A percentile compares a stretch with the other conserved stretches of the same genome.
phyloP scores from a whole-genome alignment of 2,888 invertebrate species.

The Ormyrus pomaceus region DNA sequence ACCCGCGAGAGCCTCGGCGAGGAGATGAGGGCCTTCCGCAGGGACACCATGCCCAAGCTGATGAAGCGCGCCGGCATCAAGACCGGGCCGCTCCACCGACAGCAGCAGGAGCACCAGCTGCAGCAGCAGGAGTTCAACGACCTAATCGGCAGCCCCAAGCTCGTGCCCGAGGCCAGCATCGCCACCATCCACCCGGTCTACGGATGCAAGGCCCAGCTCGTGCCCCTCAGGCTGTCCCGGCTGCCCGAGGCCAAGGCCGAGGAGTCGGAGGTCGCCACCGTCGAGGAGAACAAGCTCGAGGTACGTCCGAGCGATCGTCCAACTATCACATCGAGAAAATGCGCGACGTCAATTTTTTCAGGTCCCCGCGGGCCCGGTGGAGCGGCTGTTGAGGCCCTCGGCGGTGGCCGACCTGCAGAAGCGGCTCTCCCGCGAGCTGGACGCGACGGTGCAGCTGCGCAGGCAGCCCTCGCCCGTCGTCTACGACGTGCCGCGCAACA shows the following conservation, averaged over 20 bases:
- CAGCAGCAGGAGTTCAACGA: conserved; percentile 28
- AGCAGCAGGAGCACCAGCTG: too few species aligned
- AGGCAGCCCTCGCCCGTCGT: not conserved
- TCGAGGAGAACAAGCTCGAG: conserved; percentile 9
- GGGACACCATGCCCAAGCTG: conserved; percentile 52
- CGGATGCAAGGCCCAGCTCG: conserved; percentile 20
- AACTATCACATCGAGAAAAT: too few species aligned
- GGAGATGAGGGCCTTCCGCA: conserved; percentile 53
- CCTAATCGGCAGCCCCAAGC: conserved; percentile 3
- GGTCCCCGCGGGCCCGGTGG: not conserved
- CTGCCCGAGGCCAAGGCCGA: not conserved
- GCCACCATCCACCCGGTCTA: conserved; percentile 59
- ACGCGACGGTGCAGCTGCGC: not conserved
- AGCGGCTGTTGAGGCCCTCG: conserved; percentile 52
- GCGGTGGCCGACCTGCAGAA: conserved; percentile 45
- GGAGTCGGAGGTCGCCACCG: too few species aligned
- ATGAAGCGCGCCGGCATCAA: conserved; percentile 24
- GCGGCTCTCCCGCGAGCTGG: conserved; percentile 10
- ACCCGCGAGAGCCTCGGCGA: conserved; percentile 55
- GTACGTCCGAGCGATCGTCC: conserved; percentile 1
- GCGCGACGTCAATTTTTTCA: too few species aligned
- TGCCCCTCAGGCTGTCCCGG: not conserved
- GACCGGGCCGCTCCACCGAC: not conserved
- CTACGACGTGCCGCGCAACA: conserved; percentile 52
- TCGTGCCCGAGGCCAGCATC: conserved; percentile 8